phyloP scores from a whole-genome alignment of 1,140 invertebrate species.

The Drosophila miranda region DNA sequence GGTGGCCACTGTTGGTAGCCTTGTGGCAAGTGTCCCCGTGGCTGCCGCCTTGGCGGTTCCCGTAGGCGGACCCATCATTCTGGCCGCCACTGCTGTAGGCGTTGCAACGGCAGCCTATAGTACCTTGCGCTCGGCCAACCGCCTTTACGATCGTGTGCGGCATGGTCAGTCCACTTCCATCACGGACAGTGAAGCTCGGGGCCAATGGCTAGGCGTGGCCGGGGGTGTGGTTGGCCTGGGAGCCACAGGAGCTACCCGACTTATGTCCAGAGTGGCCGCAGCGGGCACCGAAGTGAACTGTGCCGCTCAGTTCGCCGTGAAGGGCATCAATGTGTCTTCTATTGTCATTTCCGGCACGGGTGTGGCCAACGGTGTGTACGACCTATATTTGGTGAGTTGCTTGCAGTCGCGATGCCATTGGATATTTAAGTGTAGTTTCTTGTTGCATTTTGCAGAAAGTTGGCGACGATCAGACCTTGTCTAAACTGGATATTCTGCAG shows the following conservation, averaged over 20 bases:
- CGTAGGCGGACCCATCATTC: conserved; percentile 48
- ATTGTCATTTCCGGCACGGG: conserved; percentile 66
- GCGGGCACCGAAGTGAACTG: conserved; percentile 39
- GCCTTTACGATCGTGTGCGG: conserved; percentile 52
- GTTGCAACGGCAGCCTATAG: conserved; percentile 54
- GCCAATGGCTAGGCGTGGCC: conserved; percentile 71
- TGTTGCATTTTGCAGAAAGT: conserved; percentile 28
- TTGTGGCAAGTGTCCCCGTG: conserved; percentile 57
- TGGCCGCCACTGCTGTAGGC: conserved; percentile 55
- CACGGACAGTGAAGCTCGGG: conserved; percentile 59
- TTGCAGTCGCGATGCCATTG: not conserved
- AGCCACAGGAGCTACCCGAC: conserved; percentile 61
- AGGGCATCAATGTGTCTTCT: conserved; percentile 65
- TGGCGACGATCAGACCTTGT: conserved; percentile 56
- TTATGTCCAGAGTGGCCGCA: conserved; percentile 18
- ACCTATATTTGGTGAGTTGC: conserved; percentile 57
- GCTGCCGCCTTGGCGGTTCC: conserved; percentile 63
- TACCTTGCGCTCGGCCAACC: conserved; percentile 51
- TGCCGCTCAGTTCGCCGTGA: conserved; percentile 52
- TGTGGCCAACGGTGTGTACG: conserved; percentile 58
- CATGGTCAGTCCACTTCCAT: conserved; percentile 63
- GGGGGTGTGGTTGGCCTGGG: conserved; percentile 65
- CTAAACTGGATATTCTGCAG: conserved; percentile 58
- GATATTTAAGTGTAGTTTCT: not conserved
- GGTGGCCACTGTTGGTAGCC: conserved; percentile 50